Percentiles rank a stretch among this genome's conserved stretches.
phyloP scores from a whole-genome alignment of 2,113 vertebrate species.

The Saimiri boliviensis region DNA sequence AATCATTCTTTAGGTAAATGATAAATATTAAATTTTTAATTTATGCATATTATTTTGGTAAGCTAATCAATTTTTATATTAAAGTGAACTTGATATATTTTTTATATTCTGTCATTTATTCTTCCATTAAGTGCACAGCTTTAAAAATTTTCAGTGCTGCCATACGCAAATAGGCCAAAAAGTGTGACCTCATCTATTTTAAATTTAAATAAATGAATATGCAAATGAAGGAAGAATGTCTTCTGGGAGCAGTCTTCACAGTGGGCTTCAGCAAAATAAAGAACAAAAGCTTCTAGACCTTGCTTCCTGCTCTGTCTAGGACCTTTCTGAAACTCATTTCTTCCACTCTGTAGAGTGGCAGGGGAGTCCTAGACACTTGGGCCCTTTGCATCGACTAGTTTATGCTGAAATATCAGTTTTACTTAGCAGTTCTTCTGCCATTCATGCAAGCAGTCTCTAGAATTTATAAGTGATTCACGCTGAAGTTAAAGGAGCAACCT shows the following conservation, averaged over 20 bases:
- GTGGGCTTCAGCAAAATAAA: not conserved
- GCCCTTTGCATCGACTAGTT: not conserved
- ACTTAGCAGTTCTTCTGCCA: not conserved
- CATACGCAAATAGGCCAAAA: not conserved
- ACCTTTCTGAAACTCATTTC: not conserved
- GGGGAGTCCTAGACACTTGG: not conserved
- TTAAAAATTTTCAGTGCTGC: not conserved
- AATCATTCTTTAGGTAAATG: not conserved
- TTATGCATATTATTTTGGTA: not conserved
- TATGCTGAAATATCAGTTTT: not conserved
- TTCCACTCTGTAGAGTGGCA: not conserved
- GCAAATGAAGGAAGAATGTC: constrained; percentile 6
- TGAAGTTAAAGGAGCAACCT: not conserved
- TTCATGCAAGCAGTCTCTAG: not conserved
- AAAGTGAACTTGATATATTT: not conserved
- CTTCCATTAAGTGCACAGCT: not conserved
- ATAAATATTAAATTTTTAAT: not conserved
- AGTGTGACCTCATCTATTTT: constrained; percentile 42
- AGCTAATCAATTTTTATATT: not conserved
- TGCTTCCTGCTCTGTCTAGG: not conserved
- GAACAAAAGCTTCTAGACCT: not conserved
- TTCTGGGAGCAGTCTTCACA: not conserved
- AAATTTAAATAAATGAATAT: constrained; percentile 50
- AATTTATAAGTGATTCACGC: not conserved
- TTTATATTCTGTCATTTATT: not conserved